Percentiles rank a stretch among this genome's conserved stretches.
phyloP scores from a whole-genome alignment of 2,888 invertebrate genomes.

The Amblyjoppa fuscipennis region DNA sequence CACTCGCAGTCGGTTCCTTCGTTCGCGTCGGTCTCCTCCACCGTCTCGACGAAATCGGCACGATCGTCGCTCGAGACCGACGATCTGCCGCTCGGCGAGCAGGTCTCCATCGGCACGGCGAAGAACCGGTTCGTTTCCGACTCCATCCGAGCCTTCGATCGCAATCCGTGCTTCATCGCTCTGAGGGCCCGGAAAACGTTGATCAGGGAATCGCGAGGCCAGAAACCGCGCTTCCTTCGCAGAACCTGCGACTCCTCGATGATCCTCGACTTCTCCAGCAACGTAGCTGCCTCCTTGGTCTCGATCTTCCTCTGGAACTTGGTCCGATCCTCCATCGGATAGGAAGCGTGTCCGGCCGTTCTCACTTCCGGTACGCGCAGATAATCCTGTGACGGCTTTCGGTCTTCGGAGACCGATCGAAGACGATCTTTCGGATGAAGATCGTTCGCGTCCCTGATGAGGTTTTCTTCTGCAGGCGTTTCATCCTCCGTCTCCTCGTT shows the following conservation, averaged over 20 bases:
- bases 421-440: slow-evolving; percentile 25
- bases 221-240: slow-evolving; percentile 33
- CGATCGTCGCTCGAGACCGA: slow-evolving; percentile 61
- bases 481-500: slow-evolving; percentile 47
- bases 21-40: slow-evolving; percentile 5
- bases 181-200: slow-evolving; percentile 65
- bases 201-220: slow-evolving; percentile 62
- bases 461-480: background rate
- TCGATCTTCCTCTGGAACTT: slow-evolving; percentile 2
- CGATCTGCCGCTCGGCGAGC: slow-evolving; percentile 55
- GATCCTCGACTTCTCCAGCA: background rate
- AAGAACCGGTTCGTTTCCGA: slow-evolving; percentile 58
- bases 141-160: slow-evolving; percentile 47
- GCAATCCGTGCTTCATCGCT: slow-evolving; percentile 60
- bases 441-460: background rate
- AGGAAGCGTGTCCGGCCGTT: slow-evolving; percentile 28
- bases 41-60: slow-evolving; percentile 24
- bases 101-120: slow-evolving; percentile 51
- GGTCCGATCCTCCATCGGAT: slow-evolving; percentile 44
- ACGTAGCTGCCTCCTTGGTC: background rate
- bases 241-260: slow-evolving; percentile 21
- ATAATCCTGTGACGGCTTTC: slow-evolving; percentile 31
- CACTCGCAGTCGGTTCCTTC: slow-evolving; percentile 32
- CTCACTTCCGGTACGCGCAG: slow-evolving; percentile 54
- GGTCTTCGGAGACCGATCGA: background rate